These are phyloP conservation scores for Eupsittula cactorum DNA, from an alignment of 2,113 vertebrate species.

Conservation along the genomic window DNA sequence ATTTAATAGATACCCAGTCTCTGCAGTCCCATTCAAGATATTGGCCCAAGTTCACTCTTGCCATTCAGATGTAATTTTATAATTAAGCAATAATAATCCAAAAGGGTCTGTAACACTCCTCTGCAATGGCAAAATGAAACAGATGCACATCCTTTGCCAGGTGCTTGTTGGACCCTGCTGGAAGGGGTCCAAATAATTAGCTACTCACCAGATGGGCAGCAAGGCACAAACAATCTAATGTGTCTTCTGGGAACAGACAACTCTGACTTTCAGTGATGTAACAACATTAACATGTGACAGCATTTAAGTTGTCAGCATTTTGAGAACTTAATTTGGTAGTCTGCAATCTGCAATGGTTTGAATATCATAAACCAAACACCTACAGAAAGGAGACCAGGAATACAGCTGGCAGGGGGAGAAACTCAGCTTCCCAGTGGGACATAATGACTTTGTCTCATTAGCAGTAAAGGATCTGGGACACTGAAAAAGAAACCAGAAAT, in stretches of 20 bases:
- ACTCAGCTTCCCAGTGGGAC: neutral
- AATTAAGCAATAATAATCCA: neutral
- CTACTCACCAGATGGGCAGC: slow-evolving; percentile 48
- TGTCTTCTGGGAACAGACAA: slow-evolving; percentile 44
- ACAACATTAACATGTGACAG: slow-evolving; percentile 44
- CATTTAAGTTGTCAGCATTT: slow-evolving; percentile 23
- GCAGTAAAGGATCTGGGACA: neutral
- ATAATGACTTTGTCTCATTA: neutral
- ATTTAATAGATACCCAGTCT: neutral
- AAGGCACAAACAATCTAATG: slow-evolving; percentile 54
- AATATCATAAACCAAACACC: neutral
- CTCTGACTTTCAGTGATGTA: slow-evolving; percentile 26
- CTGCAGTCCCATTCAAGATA: neutral
- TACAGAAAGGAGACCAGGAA: neutral
- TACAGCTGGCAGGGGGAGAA: neutral
- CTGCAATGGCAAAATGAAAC: slow-evolving; percentile 1
- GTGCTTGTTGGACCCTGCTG: slow-evolving; percentile 28
- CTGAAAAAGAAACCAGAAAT: neutral
- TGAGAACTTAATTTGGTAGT: slow-evolving; percentile 29
- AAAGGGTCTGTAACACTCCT: neutral
- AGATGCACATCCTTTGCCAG: slow-evolving; percentile 35
- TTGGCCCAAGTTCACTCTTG: neutral
- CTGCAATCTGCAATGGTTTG: neutral
- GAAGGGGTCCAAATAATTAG: slow-evolving; percentile 58
- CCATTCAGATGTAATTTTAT: neutral